A percentile compares a stretch with the other conserved stretches of the same genome.
Evolutionary conservation across 1,140 invertebrate species (phyloP).

Genomic region (Atta colombica): DNA sequence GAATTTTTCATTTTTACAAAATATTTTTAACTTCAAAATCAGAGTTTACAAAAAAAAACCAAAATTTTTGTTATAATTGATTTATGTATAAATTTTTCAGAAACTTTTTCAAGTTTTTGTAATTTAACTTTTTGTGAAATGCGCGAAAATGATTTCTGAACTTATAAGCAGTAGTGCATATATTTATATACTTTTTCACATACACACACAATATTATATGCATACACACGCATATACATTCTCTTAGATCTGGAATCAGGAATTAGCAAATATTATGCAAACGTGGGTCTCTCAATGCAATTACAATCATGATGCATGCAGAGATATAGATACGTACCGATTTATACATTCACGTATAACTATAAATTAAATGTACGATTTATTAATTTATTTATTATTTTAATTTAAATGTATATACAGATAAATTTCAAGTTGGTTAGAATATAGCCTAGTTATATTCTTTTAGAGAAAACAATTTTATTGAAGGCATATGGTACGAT

Average conservation of each 20-base stretch:
- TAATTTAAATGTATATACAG: conserved; percentile 36
- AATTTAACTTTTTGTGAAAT: too few relatives aligned
- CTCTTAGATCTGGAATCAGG: conserved; percentile 64
- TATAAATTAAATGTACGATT: neutral
- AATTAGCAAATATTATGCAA: conserved; percentile 69
- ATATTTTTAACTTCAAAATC: too few relatives aligned
- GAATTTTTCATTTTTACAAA: too few relatives aligned
- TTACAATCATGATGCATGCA: conserved; percentile 68
- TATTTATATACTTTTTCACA: too few relatives aligned
- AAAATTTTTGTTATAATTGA: too few relatives aligned
- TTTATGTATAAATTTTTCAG: too few relatives aligned
- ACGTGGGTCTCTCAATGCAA: conserved; percentile 74
- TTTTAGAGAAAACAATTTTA: conserved; percentile 21
- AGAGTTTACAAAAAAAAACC: too few relatives aligned
- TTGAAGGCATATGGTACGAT: conserved; percentile 69
- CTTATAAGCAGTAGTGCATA: too few relatives aligned
- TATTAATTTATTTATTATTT: too few relatives aligned
- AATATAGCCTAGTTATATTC: conserved; percentile 62
- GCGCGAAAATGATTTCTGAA: too few relatives aligned
- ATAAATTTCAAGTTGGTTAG: conserved; percentile 69
- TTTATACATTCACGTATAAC: neutral
- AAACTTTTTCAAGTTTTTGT: too few relatives aligned
- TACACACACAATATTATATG: too few relatives aligned
- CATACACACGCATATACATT: neutral
- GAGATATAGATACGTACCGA: conserved; percentile 57